Percentiles rank a stretch among this genome's conserved stretches.
phyloP scores from a whole-genome alignment of 2,888 invertebrate genomes.

The Platerodrilus igneus region DNA sequence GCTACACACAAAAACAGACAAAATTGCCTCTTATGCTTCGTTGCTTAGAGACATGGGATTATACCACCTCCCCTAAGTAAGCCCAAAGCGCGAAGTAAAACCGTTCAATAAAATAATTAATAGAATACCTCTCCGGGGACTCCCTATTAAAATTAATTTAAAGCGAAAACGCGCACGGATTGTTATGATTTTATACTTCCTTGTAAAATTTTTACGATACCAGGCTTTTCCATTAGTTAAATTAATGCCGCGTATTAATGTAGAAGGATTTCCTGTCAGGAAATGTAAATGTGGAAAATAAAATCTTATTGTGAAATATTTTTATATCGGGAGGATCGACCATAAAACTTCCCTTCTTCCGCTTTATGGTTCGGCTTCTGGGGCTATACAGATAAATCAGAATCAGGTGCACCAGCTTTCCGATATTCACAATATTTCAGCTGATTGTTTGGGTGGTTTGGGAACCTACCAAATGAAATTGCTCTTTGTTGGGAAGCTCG shows the following conservation, averaged over 20 bases:
- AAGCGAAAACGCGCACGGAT: conserved; percentile 16
- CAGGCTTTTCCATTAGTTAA: conserved; percentile 31
- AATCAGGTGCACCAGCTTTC: conserved; percentile 37
- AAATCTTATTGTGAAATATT: conserved; percentile 41
- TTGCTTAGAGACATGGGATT: conserved; percentile 42
- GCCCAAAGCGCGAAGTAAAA: conserved; percentile 30
- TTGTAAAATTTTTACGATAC: conserved; percentile 21
- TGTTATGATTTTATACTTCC: conserved; percentile 13
- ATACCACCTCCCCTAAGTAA: conserved; percentile 37
- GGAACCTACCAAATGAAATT: conserved; percentile 21
- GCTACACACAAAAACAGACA: conserved; percentile 39
- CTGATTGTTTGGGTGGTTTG: conserved; percentile 22
- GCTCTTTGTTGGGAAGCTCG: conserved; percentile 17
- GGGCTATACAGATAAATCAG: conserved; percentile 40
- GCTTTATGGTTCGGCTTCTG: conserved; percentile 38
- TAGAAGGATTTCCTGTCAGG: conserved; percentile 21
- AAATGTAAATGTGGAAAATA: conserved; percentile 33
- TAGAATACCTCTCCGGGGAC: conserved; percentile 38
- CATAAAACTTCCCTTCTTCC: conserved; percentile 41
- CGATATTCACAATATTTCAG: conserved; percentile 24
- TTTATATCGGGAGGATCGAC: conserved; percentile 41
- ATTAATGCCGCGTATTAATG: conserved; percentile 30
- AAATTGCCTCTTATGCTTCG: conserved; percentile 43
- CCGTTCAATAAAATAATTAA: conserved; percentile 48
- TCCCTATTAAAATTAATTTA: conserved; percentile 28